These are phyloP conservation scores for Limenitis camilla DNA, from an alignment of 2,888 invertebrate species.

Conservation along the genomic window DNA sequence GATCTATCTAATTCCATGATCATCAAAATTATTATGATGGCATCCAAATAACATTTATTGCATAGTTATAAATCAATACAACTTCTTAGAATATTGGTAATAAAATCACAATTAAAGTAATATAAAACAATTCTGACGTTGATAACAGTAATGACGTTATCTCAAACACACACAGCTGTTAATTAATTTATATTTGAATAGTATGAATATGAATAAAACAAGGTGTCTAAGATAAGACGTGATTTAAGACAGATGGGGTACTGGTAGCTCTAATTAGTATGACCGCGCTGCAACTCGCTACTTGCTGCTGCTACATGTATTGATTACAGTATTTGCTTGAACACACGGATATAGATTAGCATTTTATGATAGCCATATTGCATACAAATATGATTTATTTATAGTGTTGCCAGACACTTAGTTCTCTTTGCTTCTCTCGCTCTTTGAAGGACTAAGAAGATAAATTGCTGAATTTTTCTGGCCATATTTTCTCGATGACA, in stretches of 20 bases:
- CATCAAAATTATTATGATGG: no score
- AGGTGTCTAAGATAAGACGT: slow-evolving; percentile 10
- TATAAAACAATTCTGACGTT: no score
- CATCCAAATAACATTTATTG: no score
- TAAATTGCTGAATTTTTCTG: no score
- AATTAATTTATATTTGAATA: slow-evolving; percentile 7
- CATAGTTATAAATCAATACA: no score
- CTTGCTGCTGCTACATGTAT: neutral
- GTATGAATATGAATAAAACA: slow-evolving; percentile 2
- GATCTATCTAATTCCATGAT: no score
- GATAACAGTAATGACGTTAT: neutral
- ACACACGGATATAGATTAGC: slow-evolving; percentile 29
- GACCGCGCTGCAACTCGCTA: slow-evolving; percentile 19
- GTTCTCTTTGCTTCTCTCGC: no score
- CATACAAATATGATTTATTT: slow-evolving; percentile 28
- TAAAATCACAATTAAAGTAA: no score
- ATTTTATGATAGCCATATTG: slow-evolving; percentile 25
- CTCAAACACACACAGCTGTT: neutral
- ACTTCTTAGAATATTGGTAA: no score
- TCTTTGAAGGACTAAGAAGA: no score
- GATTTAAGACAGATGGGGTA: slow-evolving; percentile 18
- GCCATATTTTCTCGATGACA: no score
- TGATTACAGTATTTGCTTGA: slow-evolving; percentile 24
- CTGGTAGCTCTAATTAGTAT: slow-evolving; percentile 20
- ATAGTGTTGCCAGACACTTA: neutral